Percentiles rank a stretch among this genome's conserved stretches.
These are phyloP conservation scores for Gadus macrocephalus DNA, from an alignment of 2,113 vertebrate genomes.

Conservation along the genomic window DNA sequence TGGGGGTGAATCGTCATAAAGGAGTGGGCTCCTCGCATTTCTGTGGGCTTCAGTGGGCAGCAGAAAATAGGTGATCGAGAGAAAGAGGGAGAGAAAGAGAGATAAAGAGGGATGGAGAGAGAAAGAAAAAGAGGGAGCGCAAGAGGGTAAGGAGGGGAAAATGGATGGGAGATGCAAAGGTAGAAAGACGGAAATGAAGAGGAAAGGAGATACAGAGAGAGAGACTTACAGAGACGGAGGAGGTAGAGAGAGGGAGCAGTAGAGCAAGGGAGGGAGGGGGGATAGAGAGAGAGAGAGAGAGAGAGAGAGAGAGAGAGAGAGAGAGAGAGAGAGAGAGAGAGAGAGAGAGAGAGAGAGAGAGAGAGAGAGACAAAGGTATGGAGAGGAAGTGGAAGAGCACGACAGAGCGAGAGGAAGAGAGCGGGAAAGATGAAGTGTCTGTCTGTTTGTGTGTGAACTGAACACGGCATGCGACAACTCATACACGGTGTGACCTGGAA, in stretches of 20 bases:
- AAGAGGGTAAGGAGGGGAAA: constrained; percentile 9
- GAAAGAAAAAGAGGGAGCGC: constrained; percentile 28
- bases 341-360: constrained; percentile 4
- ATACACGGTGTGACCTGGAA: constrained; percentile 45
- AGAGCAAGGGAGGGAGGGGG: constrained; percentile 11
- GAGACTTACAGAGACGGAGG: constrained; percentile 30
- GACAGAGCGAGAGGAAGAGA: constrained; percentile 7
- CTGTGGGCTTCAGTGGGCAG: no score
- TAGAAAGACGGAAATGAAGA: background rate
- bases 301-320: constrained; percentile 8
- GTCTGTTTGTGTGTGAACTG: constrained; percentile 10
- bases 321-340: constrained; percentile 4
- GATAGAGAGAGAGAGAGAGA: constrained; percentile 2
- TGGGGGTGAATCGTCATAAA: no score
- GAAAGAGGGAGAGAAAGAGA: constrained; percentile 12
- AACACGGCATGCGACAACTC: constrained; percentile 22
- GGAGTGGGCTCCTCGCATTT: no score
- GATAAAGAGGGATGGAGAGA: constrained; percentile 8
- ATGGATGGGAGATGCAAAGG: constrained; percentile 19
- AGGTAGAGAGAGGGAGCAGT: constrained; percentile 25
- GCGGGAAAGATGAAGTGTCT: background rate
- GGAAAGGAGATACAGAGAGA: background rate
- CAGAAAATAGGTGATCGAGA: no score
- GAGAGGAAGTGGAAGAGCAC: constrained; percentile 1
- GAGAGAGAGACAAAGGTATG: constrained; percentile 20